Evolutionary conservation across 2,888 invertebrate genomes (phyloP).

Genomic region (Aphodius sticticus): DNA sequence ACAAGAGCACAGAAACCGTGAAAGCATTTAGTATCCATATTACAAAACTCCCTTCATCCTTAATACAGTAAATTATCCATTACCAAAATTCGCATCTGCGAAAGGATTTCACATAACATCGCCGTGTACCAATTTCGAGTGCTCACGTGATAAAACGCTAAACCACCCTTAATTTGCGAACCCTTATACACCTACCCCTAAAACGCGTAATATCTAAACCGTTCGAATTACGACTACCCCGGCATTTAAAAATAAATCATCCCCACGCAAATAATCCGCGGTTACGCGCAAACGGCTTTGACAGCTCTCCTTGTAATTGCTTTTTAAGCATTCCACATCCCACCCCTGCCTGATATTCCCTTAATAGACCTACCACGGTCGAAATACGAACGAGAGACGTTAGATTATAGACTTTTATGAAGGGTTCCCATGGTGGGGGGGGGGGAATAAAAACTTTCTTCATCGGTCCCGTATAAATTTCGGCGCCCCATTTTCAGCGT

Average conservation of each 20-base stretch:
- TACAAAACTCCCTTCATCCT: no score
- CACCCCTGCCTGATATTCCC: not conserved
- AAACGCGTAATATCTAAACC: not conserved
- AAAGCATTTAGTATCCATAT: no score
- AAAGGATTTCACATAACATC: not conserved
- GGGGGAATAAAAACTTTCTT: not conserved
- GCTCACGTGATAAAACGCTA: not conserved
- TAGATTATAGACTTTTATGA: constrained; percentile 4
- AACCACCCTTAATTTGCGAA: not conserved
- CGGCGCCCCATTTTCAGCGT: not conserved
- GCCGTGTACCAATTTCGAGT: not conserved
- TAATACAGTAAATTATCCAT: not conserved
- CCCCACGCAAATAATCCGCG: not conserved
- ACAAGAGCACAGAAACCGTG: no score
- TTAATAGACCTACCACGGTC: not conserved
- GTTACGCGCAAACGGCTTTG: not conserved
- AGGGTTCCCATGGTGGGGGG: not conserved
- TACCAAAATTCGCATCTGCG: not conserved
- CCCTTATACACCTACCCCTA: not conserved
- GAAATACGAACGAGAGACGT: not conserved
- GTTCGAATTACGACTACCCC: not conserved
- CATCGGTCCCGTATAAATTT: not conserved
- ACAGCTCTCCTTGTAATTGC: not conserved
- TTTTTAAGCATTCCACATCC: not conserved
- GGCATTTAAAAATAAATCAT: constrained; percentile 4